These are phyloP conservation scores for Oxycera nigricornis DNA, from an alignment of 2,888 invertebrate genomes.

Conservation along the genomic window DNA sequence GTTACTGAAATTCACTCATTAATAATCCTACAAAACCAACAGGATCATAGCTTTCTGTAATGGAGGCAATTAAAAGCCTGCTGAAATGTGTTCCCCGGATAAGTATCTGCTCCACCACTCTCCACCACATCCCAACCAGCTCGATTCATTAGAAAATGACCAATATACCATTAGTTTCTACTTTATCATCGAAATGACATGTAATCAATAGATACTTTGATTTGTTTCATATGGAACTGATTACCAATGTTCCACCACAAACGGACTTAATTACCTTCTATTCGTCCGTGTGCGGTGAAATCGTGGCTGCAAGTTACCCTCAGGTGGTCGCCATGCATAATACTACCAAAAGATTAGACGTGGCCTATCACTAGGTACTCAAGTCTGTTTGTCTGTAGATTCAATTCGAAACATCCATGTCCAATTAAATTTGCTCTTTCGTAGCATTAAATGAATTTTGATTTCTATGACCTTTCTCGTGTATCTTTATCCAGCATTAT, in stretches of 20 bases:
- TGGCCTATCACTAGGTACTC: not conserved
- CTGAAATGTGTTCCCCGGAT: too few relatives aligned
- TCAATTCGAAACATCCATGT: constrained; percentile 18
- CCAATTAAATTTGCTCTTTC: constrained; percentile 27
- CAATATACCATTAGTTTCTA: not conserved
- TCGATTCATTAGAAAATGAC: not conserved
- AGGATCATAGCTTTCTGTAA: too few relatives aligned
- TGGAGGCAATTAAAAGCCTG: too few relatives aligned
- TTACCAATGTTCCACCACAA: constrained; percentile 18
- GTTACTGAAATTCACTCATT: too few relatives aligned
- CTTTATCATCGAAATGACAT: constrained; percentile 1
- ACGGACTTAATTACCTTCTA: constrained; percentile 28
- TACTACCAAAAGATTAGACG: not conserved
- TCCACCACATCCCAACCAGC: not conserved
- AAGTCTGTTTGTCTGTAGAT: not conserved
- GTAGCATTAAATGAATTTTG: not conserved
- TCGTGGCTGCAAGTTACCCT: not conserved
- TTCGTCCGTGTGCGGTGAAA: constrained; percentile 14
- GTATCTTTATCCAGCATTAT: not conserved
- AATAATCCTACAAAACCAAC: too few relatives aligned
- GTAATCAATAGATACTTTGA: constrained; percentile 23
- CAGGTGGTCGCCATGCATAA: not conserved
- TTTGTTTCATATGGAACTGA: constrained; percentile 2
- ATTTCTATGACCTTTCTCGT: not conserved
- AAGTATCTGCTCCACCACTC: too few relatives aligned